Percentiles rank a stretch among this genome's conserved stretches.
phyloP scores from a whole-genome alignment of 92 coral and sea anemone species.

The Epizoanthus ramosus region DNA sequence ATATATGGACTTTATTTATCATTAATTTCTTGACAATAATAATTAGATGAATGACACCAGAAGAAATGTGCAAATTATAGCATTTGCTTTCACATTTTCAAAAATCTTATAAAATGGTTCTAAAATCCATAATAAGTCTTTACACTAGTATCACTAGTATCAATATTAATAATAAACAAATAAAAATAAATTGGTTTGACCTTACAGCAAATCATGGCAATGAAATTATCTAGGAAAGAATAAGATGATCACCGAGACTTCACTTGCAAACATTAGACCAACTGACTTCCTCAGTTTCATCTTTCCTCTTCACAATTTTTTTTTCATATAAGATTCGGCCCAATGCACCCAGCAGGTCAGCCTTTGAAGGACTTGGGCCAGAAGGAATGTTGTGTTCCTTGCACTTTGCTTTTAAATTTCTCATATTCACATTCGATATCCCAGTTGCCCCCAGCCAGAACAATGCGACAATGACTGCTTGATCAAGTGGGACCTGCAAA shows the following conservation, averaged over 20 bases:
- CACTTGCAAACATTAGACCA: slow-evolving; percentile 28
- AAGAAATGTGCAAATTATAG: no score
- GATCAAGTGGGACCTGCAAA: slow-evolving; percentile 17
- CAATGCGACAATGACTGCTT: slow-evolving; percentile 11
- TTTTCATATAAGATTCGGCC: slow-evolving; percentile 18
- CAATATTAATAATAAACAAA: background rate
- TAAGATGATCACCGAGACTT: slow-evolving; percentile 13
- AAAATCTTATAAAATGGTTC: no score
- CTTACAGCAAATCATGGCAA: no score
- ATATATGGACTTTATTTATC: slow-evolving; percentile 1
- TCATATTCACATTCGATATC: slow-evolving; percentile 7
- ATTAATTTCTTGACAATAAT: background rate
- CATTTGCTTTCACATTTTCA: no score
- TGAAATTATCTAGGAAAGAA: background rate
- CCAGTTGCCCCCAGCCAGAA: slow-evolving; percentile 10
- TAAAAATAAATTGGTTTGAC: no score
- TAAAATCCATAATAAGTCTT: background rate
- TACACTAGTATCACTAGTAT: background rate
- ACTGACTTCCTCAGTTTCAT: slow-evolving; percentile 19
- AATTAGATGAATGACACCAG: no score
- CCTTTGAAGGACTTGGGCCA: slow-evolving; percentile 4
- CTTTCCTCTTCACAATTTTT: slow-evolving; percentile 22
- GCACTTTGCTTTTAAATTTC: slow-evolving; percentile 1
- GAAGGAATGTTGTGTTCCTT: slow-evolving; percentile 9
- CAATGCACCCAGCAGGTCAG: slow-evolving; percentile 7